A percentile compares a stretch with the other conserved stretches of the same genome.
Conservation (phyloP, 2,113 vertebrate genomes). For the Onychostruthus taczanowskii region DNA sequence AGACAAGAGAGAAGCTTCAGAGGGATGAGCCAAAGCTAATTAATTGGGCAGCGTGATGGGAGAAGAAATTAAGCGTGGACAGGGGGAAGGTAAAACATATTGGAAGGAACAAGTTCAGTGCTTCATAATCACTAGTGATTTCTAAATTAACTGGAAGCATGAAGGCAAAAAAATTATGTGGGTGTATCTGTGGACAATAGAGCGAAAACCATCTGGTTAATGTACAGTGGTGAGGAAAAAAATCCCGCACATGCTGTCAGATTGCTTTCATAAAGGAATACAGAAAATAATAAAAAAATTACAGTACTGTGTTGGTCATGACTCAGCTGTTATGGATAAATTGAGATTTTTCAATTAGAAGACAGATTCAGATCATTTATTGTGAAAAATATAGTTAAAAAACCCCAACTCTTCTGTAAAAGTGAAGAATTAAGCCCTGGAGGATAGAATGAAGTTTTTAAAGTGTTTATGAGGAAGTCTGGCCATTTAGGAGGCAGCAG, state of each 20-base stretch:
- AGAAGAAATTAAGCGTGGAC: conserved; percentile 41
- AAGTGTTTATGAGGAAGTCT: not conserved
- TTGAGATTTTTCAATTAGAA: conserved; percentile 21
- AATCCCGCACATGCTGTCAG: not conserved
- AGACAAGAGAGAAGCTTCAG: not conserved
- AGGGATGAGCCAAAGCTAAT: conserved; percentile 33
- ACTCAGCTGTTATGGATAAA: not conserved
- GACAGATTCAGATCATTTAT: not conserved
- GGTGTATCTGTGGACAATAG: conserved; percentile 60
- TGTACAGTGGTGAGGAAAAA: conserved; percentile 44
- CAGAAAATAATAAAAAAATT: conserved; percentile 53
- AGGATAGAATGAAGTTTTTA: not conserved
- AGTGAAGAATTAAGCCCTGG: not conserved
- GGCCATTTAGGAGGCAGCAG: not conserved
- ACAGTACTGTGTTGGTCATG: conserved; percentile 16
- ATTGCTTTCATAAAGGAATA: not conserved
- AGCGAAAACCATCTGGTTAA: conserved; percentile 59
- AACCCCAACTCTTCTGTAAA: not conserved
- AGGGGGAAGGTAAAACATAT: conserved; percentile 46
- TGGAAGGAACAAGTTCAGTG: conserved; percentile 8
- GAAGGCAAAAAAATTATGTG: conserved; percentile 34
- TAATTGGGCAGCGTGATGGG: conserved; percentile 23
- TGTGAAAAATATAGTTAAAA: not conserved
- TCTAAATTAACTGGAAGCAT: conserved; percentile 47
- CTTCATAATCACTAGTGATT: conserved; percentile 20